Evolutionary conservation across 2,113 vertebrate species (phyloP), one percentile per base, ranked within the genome.

Genomic region (Indicator indicator): DNA sequence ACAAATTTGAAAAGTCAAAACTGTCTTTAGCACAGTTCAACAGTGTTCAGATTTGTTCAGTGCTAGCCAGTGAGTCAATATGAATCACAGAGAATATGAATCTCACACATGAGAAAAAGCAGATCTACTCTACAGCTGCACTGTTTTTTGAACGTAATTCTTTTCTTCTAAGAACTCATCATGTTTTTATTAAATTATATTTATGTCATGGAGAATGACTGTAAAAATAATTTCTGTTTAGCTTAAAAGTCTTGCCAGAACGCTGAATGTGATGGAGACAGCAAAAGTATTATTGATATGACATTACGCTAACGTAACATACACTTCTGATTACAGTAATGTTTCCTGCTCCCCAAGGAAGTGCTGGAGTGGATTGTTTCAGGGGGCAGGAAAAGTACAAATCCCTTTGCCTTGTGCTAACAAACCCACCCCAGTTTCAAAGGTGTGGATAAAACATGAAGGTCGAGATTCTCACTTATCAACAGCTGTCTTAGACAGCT

Each of bases 21-120:
- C 54, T 75, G 12, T 69, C 30, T 73, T 73, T 76, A 60, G 26
- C n/a, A 23, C 9, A 36, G 32, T 24, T 58, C 48, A 68, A 38
- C 11, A 75, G 82, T 6, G 2, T 44, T 38, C 16, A 50, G 52
- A 52, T 76, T 83, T 6, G 2, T 12, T 74, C 42, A 28, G 21
- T 11, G 16, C 77, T 71, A 27, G 9, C 48, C 56, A 19, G 17
- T 42, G 58, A 77, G 38, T 83, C 48, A 78, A 15, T 38, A 46
- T 3, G 8, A 63, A 78, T 68, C 48, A 54, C 13, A 38, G 26
- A 3, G n/a, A n/a, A n/a, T n/a, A n/a, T n/a, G n/a, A n/a, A n/a
- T n/a, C n/a, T n/a, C n/a, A n/a, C n/a, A n/a, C n/a, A 27, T 33
- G 38, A 95, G 56, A 75, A 83, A 92, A 93, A 95, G 27, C 70